Evolutionary conservation across 2,797 vertebrate genomes (phyloP), one percentile per base, ranked within the genome.

Genomic region (Ptychobarbus kaznakovi): DNA sequence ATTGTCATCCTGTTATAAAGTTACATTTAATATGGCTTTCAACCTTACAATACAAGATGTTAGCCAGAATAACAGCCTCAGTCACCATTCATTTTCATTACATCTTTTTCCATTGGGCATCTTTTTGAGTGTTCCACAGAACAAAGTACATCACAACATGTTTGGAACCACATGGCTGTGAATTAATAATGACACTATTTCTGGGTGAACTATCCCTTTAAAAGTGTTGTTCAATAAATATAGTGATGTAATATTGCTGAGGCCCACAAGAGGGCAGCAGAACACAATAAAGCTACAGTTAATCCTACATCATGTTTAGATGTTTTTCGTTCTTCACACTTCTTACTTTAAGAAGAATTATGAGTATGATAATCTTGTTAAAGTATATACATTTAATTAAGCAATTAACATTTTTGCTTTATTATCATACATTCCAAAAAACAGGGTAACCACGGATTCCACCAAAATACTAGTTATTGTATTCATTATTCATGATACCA

Each of bases 231-330:
- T 38, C 28, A 49, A 53, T 7, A 51, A 18, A 51, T 63, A 18
- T 40, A 25, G 1, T 65, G 3, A 65, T 84, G 44, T 51, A 74
- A 73, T 78, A 56, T 65, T 13, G 61, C 13, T 51, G 3, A 65
- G 8, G 6, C 28, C 68, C 89, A 82, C 68, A 83, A 86, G 89
- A 81, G 73, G 86, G 81, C n/a, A 77, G 70, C 74, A 49, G 12
- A 69, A 78, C 46, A 84, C 42, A 66, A 84, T 69, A 20, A 81
- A 80, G 20, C 7, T 53, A 25, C 22, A 15, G 13, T 49, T 15
- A 6, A 1, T 46, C 6, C 46, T 28, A 44, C 63, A 18, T 58
- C 12, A 9, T 51, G 12, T 32, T 68, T 66, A 46, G 13, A 7
- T 13, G 58, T 44, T 65, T 25, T 32, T 44, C 13, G 13, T 40